Conservation (phyloP, 2,113 vertebrate species). For the sheep (Ovis aries) region ARS-UI_Ramb_v3.0 NC_056069.1:56995001-56995500, state of each 20-base stretch:
- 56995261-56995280: neutral
- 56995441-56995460: neutral
- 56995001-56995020: too few species aligned
- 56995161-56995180: neutral
- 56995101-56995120: neutral
- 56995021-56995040: too few species aligned
- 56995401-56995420: neutral
- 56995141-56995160: neutral
- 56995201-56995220: neutral
- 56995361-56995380: neutral
- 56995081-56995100: neutral
- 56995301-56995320: neutral
- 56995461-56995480: neutral
- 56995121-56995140: neutral
- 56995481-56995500: accelerated
- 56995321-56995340: neutral
- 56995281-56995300: neutral
- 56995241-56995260: neutral
- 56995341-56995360: neutral
- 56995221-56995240: neutral
- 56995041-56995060: too few species aligned
- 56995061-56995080: neutral
- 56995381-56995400: neutral
- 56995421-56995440: neutral
- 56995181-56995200: neutral